Percentiles rank a stretch among this genome's conserved stretches.
Conservation (phyloP, 1,140 invertebrate genomes). For the Bombus haemorrhoidalis region DNA sequence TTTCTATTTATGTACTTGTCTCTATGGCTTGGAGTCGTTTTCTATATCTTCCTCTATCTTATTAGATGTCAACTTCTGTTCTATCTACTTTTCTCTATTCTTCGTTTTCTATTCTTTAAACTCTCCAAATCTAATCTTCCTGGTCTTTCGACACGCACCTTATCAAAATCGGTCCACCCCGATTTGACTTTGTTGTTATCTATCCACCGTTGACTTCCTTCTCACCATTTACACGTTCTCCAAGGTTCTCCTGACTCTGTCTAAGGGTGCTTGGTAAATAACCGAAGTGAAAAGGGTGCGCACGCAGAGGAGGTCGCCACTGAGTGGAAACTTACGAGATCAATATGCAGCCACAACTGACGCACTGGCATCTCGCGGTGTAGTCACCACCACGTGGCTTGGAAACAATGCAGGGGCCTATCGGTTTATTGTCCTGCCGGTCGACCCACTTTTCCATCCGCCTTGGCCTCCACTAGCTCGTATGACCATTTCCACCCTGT, state of each 20-base stretch:
- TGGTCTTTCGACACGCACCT: not conserved
- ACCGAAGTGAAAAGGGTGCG: slow-evolving; percentile 60
- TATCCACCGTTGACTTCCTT: not conserved
- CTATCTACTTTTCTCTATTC: not conserved
- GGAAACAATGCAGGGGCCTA: slow-evolving; percentile 14
- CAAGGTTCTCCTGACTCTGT: slow-evolving; percentile 41
- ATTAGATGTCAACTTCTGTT: not conserved
- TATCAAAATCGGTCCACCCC: slow-evolving; percentile 11
- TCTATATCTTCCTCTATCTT: not conserved
- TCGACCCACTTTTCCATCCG: slow-evolving; percentile 42
- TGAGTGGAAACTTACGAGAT: slow-evolving; percentile 77
- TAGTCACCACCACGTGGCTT: slow-evolving; percentile 58
- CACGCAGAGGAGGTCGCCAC: slow-evolving; percentile 70
- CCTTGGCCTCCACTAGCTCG: not conserved
- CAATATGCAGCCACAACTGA: slow-evolving; percentile 67
- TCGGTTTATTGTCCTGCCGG: slow-evolving; percentile 49
- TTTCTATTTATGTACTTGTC: not conserved
- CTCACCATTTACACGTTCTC: slow-evolving; percentile 55
- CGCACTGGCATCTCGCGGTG: slow-evolving; percentile 56
- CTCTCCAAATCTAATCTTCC: not conserved
- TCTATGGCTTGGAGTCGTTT: not conserved
- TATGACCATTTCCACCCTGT: not conserved
- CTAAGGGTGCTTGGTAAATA: slow-evolving; percentile 58
- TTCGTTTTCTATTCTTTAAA: not conserved
- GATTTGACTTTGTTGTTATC: not conserved